Base-by-base conservation (phyloP, 1,140 invertebrate genomes). In the Drusus annulatus region DNA sequence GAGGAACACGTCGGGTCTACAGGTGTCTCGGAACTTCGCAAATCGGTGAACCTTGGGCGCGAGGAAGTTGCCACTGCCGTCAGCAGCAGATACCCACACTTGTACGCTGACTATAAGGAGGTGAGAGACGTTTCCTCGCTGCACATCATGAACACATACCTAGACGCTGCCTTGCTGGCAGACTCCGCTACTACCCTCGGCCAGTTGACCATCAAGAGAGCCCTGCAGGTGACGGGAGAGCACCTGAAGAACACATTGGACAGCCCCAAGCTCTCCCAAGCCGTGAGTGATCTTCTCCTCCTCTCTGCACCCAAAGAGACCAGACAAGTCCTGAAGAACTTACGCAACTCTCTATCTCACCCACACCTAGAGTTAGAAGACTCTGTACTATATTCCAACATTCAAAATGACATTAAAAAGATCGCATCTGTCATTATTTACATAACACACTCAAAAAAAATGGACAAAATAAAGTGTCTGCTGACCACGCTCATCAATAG, bases 231-330 rank as follows among this genome's bases (percentile, higher is more conserved):
- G 31, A 23, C 45, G 21, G 65, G 65, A n/a, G 65, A 69, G n/a
- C 36, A 45, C 45, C 21, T 69, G n/a, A 69, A 69, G 65, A 69
- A 69, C 65, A 36, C 65, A 36, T 15, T 69, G 28, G 65, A 69
- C 5, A 36, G 25, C n/a, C 65, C 65, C 13, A 69, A 69, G 4
- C 28, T 69, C 10, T 69, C 65, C 0, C 25, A 31, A 17, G 65
- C 10, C 4, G n/a, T 69, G 10, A 31, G 36, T 17, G n/a, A 69
- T 15, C n/a, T 69, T n/a, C 16, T 69, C 8, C 8, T 69, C 3
- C 65, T 69, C n/a, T 36, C 65, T 25, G 65, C 25, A 16, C 65
- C 65, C 3, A 36, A 6, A 13, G 36, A 31, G 13, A 69, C 65
- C 16, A 69, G 65, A 36, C 3, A 69, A 69, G 45, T 69, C 28